Base-by-base conservation (phyloP, 2,113 vertebrate species). In the Theristicus caerulescens region DNA sequence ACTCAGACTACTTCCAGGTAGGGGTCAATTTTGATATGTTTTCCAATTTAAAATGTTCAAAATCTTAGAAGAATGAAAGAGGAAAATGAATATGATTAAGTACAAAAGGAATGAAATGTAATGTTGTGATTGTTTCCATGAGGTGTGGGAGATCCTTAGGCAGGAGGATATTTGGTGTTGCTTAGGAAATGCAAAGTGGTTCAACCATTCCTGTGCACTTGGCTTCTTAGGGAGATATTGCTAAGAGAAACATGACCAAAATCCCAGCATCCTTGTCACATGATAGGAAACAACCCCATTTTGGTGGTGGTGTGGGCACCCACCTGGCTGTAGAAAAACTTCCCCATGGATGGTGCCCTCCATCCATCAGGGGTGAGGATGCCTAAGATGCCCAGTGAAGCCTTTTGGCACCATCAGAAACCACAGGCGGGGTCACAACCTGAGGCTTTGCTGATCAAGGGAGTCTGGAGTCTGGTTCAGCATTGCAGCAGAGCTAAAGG, bases 161-260 rank as follows among this genome's bases (percentile, higher is more conserved):
- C 36, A 18, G 34, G 36, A 8, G 46, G 64, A 31, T 51, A 21
- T 57, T 66, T 40, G 46, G 6, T 77, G 46, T 10, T 59, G 29
- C 44, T 70, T 29, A 7, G 64, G 64, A 77, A 55, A 81, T 24
- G 5, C 24, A 46, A n/a, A 51, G 7, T 2, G 5, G 2, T 40
- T 40, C 20, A n/a, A 13, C 15, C 24, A 4, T 25, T 51, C 42
- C 12, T 36, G 27, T 44, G 20, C 17, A 13, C 7, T 55, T 32
- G 36, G 32, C 31, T 82, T 72, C 59, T 18, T 36, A 15, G 7
- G 21, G 42, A 42, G 15, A 9, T 32, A 3, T 8, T 1, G 1
- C 29, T 24, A 9, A 52, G 29, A 7, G 15, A 26, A 57, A 18
- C 0, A 0, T 29, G n/a, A 17, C 34, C n/a, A 27, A 78, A 69